Percentiles rank a stretch among this genome's conserved stretches.
phyloP scores from a whole-genome alignment of 2,113 vertebrate genomes.

The Paracanthobrama guichenoti region DNA sequence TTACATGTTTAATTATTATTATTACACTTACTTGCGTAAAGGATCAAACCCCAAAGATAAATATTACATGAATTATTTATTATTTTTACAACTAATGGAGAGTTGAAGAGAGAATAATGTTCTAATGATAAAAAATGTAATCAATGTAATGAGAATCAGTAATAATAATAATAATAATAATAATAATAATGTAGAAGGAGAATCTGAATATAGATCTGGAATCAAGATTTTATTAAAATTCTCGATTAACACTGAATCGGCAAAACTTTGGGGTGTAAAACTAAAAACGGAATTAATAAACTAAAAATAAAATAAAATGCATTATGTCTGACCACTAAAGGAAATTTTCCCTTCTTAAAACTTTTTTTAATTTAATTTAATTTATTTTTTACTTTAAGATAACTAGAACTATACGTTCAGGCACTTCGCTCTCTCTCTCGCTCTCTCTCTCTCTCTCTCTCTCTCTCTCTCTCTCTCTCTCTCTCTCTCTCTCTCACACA shows the following conservation, averaged over 20 bases:
- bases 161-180: not conserved
- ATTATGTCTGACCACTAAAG: not conserved
- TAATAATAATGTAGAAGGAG: not conserved
- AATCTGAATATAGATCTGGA: not conserved
- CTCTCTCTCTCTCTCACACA: no score
- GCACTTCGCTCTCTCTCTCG: not conserved
- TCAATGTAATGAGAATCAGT: no score
- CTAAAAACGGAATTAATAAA: no score
- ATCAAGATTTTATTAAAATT: not conserved
- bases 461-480: no score
- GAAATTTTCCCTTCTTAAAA: not conserved
- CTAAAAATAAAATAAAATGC: no score
- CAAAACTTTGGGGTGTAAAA: not conserved
- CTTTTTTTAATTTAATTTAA: no score
- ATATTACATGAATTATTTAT: not conserved
- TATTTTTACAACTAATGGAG: not conserved
- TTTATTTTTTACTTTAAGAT: no score
- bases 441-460: no score
- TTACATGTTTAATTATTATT: not conserved
- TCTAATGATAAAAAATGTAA: not conserved
- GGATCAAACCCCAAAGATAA: not conserved
- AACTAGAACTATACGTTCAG: not conserved
- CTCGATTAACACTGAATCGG: not conserved
- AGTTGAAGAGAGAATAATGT: not conserved
- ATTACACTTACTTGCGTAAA: no score